phyloP scores from a whole-genome alignment of 2,888 invertebrate genomes.

The Rhagophthalmus giganteus region DNA sequence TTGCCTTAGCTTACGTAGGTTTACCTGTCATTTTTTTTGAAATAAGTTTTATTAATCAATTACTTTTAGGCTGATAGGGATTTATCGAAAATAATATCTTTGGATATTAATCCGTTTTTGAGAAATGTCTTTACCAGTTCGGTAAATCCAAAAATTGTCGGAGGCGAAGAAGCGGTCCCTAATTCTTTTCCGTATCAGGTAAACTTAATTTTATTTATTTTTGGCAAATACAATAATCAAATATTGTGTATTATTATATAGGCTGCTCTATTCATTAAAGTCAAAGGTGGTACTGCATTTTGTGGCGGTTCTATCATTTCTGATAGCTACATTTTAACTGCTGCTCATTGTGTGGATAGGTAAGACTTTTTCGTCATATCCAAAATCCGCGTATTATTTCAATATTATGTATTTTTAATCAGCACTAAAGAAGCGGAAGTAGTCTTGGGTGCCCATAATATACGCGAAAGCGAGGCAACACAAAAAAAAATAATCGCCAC shows the following conservation, averaged over 20 bases:
- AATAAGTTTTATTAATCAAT: not conserved
- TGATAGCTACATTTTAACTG: not conserved
- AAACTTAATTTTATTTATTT: no score
- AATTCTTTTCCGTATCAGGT: slow-evolving; percentile 28
- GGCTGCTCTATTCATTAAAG: not conserved
- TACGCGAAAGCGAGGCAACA: slow-evolving; percentile 42
- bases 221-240: no score
- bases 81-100: slow-evolving; percentile 1
- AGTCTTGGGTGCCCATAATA: slow-evolving; percentile 43
- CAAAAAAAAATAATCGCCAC: slow-evolving; percentile 43
- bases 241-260: no score
- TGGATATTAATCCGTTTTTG: slow-evolving; percentile 2
- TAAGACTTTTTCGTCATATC: not conserved
- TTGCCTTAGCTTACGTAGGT: not conserved
- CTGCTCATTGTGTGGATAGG: slow-evolving; percentile 5
- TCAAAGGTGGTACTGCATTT: slow-evolving; percentile 1
- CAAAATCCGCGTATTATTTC: not conserved
- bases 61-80: slow-evolving; percentile 7
- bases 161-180: slow-evolving; percentile 24
- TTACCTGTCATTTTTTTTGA: not conserved
- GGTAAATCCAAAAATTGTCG: slow-evolving; percentile 19
- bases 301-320: slow-evolving; percentile 4
- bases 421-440: slow-evolving; percentile 36
- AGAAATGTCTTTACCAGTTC: not conserved
- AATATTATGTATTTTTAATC: slow-evolving; percentile 2